Percentiles rank a stretch among this genome's conserved stretches.
These are phyloP conservation scores for Drosophila mimetica DNA, from an alignment of 2,888 invertebrate genomes.

Conservation along the genomic window DNA sequence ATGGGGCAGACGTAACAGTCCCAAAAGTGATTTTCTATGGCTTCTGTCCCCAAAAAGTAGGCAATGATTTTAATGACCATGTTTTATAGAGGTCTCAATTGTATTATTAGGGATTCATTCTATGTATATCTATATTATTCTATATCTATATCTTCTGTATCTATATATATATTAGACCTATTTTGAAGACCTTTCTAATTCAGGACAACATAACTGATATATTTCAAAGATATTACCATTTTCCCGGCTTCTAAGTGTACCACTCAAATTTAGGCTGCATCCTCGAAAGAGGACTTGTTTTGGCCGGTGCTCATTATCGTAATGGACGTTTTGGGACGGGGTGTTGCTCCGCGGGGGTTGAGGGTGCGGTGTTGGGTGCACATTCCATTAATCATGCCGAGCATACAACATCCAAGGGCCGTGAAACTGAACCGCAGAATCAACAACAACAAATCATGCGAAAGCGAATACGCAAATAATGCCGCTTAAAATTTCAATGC, in stretches of 20 bases:
- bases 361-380: constrained; percentile 7
- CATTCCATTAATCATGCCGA: constrained; percentile 51
- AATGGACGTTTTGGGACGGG: constrained; percentile 39
- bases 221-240: not conserved
- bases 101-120: not conserved
- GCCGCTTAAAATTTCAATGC: constrained; percentile 52
- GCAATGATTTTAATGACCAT: not conserved
- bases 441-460: constrained; percentile 53
- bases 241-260: not conserved
- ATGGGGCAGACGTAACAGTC: too few species aligned
- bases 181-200: not conserved
- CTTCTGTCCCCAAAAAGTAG: not conserved
- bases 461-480: constrained; percentile 48
- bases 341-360: constrained; percentile 16
- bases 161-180: not conserved
- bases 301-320: constrained; percentile 46
- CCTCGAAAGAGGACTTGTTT: constrained; percentile 10
- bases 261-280: constrained; percentile 13
- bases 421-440: constrained; percentile 49
- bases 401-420: constrained; percentile 32
- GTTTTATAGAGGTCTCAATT: too few species aligned
- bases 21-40: not conserved
- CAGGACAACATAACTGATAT: too few species aligned
- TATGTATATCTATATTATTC: not conserved
- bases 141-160: too few species aligned